Evolutionary conservation across 37 sponge, comb jelly and placozoan genomes (phyloP), one percentile per base, ranked within the genome.

Genomic region (Beroe forskalii): DNA sequence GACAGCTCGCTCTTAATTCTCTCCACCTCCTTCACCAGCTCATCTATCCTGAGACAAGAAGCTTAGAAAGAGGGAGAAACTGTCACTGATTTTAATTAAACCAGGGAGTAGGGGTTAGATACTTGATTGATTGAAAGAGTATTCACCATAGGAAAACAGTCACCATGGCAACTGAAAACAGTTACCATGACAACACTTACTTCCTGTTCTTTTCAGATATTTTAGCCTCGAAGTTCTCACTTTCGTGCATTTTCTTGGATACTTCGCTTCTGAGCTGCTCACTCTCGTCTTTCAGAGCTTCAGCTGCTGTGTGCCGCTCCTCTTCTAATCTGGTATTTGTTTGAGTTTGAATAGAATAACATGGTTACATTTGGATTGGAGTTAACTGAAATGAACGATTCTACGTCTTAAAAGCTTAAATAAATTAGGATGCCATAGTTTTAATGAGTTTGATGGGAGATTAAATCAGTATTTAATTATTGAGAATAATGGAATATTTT

Each of bases 201-300:
- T 41, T 80, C 48, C 30, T 44, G 28, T 32, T 80, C 86, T 80
- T 80, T 23, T 80, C 35, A 27, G 28, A 32, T 3, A 80, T 6
- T 9, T 22, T 6, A 17, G 86, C 86, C 17, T 32, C 86, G 35
- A 80, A 33, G 22, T 44, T 80, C 30, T 80, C 86, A 80, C 86
- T 80, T 23, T 80, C 86, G 28, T 37, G 28, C 25, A 22, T 35
- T 28, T 32, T 43, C 35, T 43, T 80, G n/a, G 86, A 80, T 6
- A 80, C 86, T 23, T 80, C 86, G 30, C 55, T 44, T 42, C 86
- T 80, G 48, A 80, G 30, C 28, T 80, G 86, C 55, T 80, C 86
- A 80, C 86, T 80, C 42, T 80, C 86, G 35, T 80, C 86, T 44
- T 80, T 80, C 48, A 80, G 55, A 43, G 44, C 40, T 44, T 80